Base-by-base conservation (phyloP, 2,888 invertebrate species). In the Cephus pygmeus region DNA sequence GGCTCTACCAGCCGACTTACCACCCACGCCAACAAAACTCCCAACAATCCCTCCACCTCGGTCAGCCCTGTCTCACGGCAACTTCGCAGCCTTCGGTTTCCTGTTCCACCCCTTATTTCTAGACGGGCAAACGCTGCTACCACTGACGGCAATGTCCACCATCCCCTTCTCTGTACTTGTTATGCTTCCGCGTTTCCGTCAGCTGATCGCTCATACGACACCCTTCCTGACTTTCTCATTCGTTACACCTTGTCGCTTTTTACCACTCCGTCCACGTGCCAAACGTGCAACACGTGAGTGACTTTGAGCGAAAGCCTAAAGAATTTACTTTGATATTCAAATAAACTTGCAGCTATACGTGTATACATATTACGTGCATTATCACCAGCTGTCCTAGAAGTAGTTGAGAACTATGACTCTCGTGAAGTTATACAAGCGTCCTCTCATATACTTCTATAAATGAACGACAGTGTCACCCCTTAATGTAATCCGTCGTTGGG, bases 1-100 rank as follows among this genome's bases (percentile, higher is more conserved):
- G 79, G 80, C 80, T 80, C 79, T 81, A 77, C 79, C 83, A 75
- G 71, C 78, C 80, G 81, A 83, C 82, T 87, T 85, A 78, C 84
- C 80, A 80, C 56, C 56, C 56, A 56, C 23, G 56, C 23, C 56
- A 15, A 56, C 56, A 56, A 56, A 56, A 56, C 80, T 81, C 83
- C 79, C 80, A 77, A 80, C 80, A 76, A 74, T 75, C 73, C 77
- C 11, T 1, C 34, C 34, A 23, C 56, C 56, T 23, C 56, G 23
- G 56, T 56, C 23, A 56, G 56, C 56, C 23, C 23, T 56, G 56
- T 56, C 56, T 56, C 56, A 23, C 56, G 56, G 56, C 56, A 56
- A 56, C 23, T 56, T 56, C 56, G 56, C 23, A 56, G 56, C 56
- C 23, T 56, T 56, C 23, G 56, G 23, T 56, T 76, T 79, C 76